Conservation (phyloP, 2,113 vertebrate genomes). For the Ctenodactylus gundi region DNA sequence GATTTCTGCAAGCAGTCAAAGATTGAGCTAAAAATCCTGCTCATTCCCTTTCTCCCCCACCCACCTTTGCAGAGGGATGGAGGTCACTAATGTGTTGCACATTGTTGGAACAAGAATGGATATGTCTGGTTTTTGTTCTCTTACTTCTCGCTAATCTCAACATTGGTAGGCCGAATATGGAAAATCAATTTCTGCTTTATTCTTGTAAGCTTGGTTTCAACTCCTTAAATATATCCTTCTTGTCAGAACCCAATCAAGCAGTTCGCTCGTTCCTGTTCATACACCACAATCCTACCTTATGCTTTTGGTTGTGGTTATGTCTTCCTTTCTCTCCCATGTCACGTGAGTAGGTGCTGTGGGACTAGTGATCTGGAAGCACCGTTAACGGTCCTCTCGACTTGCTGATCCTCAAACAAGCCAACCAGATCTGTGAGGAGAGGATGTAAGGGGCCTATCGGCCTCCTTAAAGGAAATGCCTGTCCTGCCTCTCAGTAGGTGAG, state of each 20-base stretch:
- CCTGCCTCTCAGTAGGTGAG: neutral
- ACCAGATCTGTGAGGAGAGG: neutral
- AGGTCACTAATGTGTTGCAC: neutral
- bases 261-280: constrained; percentile 17
- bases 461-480: neutral
- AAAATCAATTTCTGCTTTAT: constrained; percentile 71
- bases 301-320: constrained; percentile 9
- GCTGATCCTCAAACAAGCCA: neutral
- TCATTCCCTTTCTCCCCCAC: neutral
- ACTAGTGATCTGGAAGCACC: neutral
- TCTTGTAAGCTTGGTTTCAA: constrained; percentile 65
- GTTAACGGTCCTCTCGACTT: neutral
- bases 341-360: neutral
- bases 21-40: neutral
- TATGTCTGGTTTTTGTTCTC: neutral
- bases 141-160: constrained; percentile 33
- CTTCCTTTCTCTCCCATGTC: neutral
- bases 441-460: too few relatives aligned
- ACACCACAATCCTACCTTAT: constrained; percentile 47
- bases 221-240: constrained; percentile 59
- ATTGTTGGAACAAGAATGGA: constrained; percentile 28
- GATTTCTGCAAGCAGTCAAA: constrained; percentile 17
- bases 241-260: constrained; percentile 54
- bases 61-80: neutral
- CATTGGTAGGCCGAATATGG: constrained; percentile 14